phyloP scores from a whole-genome alignment of 2,888 invertebrate species.

The Drosophila greeni region DNA sequence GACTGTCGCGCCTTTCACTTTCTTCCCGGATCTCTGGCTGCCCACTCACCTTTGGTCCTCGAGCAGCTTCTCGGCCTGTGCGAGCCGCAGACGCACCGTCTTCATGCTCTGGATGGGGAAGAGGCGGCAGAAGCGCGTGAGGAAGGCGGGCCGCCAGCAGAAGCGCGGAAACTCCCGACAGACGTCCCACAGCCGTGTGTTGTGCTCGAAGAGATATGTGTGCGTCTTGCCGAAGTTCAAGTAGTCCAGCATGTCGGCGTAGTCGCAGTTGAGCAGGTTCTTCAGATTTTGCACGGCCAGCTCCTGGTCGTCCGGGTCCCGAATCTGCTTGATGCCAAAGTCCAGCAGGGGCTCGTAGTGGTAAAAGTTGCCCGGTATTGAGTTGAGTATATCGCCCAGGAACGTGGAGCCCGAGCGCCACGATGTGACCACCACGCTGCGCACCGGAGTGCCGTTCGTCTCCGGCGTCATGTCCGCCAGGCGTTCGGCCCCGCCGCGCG shows the following conservation, averaged over 20 bases:
- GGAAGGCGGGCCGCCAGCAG: constrained; percentile 86
- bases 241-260: constrained; percentile 86
- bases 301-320: constrained; percentile 85
- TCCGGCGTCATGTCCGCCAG: constrained; percentile 85
- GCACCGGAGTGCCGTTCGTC: constrained; percentile 84
- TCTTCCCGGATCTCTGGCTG: constrained; percentile 16
- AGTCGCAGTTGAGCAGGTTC: constrained; percentile 88
- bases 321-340: constrained; percentile 89
- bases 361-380: constrained; percentile 92
- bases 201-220: constrained; percentile 90
- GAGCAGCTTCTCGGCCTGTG: constrained; percentile 85
- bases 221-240: constrained; percentile 88
- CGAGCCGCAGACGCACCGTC: constrained; percentile 87
- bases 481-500: constrained; percentile 81
- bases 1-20: constrained; percentile 30
- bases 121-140: constrained; percentile 87
- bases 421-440: constrained; percentile 90
- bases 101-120: constrained; percentile 95
- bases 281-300: constrained; percentile 84
- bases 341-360: constrained; percentile 93
- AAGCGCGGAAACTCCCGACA: constrained; percentile 84
- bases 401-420: constrained; percentile 96
- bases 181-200: constrained; percentile 89
- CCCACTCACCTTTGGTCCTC: constrained; percentile 83
- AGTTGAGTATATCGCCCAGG: constrained; percentile 89